Conservation (phyloP, 2,113 vertebrate genomes). For the Sakesphorus luctuosus region DNA sequence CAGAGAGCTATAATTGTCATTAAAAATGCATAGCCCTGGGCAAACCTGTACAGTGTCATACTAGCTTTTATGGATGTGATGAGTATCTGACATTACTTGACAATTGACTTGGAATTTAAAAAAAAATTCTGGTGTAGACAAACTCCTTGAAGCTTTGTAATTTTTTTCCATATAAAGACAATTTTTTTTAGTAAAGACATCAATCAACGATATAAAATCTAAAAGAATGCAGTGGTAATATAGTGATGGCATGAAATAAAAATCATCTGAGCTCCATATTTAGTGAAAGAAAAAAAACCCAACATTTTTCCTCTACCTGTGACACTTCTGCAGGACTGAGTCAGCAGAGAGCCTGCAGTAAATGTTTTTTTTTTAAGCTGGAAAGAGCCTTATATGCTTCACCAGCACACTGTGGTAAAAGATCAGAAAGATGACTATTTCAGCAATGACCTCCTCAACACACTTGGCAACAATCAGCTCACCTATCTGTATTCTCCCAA, state of each 20-base stretch:
- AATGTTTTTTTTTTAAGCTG: not conserved
- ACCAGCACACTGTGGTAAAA: not conserved
- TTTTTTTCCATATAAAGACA: not conserved
- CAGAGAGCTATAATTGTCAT: not conserved
- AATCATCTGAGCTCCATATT: not conserved
- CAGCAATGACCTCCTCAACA: not conserved
- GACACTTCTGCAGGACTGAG: not conserved
- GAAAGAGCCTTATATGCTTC: not conserved
- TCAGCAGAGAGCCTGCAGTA: not conserved
- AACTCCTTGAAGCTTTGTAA: not conserved
- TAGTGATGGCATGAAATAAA: not conserved
- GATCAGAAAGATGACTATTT: not conserved
- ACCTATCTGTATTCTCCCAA: not conserved
- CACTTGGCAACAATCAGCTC: not conserved
- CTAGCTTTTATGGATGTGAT: not conserved
- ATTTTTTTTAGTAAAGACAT: not conserved
- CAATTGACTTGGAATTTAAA: not conserved
- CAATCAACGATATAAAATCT: not conserved
- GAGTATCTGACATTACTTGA: not conserved
- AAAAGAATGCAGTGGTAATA: not conserved
- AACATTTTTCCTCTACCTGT: not conserved
- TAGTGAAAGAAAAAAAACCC: not conserved
- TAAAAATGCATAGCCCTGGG: not conserved
- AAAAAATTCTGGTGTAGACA: not conserved
- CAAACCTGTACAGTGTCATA: not conserved